These are phyloP conservation scores for Acromyrmex heyeri DNA, from an alignment of 1,140 invertebrate genomes.

Conservation along the genomic window DNA sequence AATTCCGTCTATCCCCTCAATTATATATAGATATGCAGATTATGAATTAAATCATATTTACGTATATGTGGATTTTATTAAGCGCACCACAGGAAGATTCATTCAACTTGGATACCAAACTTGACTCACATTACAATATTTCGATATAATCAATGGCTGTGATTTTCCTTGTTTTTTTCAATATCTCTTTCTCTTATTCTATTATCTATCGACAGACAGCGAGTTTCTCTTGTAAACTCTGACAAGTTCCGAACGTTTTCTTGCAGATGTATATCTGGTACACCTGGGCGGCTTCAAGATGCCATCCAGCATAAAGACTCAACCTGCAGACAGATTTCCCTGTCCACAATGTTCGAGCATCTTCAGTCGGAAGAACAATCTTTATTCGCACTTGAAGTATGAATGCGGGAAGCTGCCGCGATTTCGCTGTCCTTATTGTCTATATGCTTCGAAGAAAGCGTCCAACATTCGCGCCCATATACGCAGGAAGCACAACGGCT, in stretches of 20 bases:
- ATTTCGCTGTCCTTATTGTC: conserved; percentile 88
- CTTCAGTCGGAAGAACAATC: conserved; percentile 89
- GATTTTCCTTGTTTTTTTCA: not conserved
- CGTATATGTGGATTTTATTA: not conserved
- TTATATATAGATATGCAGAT: not conserved
- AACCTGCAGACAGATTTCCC: conserved; percentile 84
- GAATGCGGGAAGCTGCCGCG: conserved; percentile 88
- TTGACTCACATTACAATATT: not conserved
- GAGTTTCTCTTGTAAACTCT: conserved; percentile 5
- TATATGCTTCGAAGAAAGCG: conserved; percentile 85
- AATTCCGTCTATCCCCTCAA: too few species aligned
- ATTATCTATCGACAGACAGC: not conserved
- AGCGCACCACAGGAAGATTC: not conserved
- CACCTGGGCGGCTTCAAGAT: conserved; percentile 63
- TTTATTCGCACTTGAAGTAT: conserved; percentile 88
- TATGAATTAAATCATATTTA: conserved; percentile 4
- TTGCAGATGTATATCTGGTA: conserved; percentile 70
- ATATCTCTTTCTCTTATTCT: not conserved
- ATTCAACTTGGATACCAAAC: not conserved
- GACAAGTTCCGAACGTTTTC: conserved; percentile 66
- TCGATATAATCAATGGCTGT: not conserved
- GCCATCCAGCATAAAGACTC: conserved; percentile 21
- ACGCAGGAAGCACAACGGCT: conserved; percentile 76
- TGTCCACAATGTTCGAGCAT: conserved; percentile 88
- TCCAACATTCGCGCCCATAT: conserved; percentile 85